Base-by-base conservation (phyloP, 1,140 invertebrate species). In the Drosophila nebulosa region DNA sequence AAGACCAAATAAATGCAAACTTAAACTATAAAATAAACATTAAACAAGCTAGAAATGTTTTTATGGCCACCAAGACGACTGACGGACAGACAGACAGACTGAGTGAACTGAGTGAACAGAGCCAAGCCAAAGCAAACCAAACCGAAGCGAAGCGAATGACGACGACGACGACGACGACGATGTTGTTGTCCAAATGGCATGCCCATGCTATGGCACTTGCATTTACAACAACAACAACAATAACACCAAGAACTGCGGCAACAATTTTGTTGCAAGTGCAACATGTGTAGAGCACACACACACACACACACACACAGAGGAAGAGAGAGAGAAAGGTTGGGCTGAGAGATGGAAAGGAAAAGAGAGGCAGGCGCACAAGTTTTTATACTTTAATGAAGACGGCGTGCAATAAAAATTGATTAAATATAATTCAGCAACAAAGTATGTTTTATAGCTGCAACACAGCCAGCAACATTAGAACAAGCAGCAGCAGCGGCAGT, bases 1-100 rank as follows among this genome's bases (percentile, higher is more conserved):
- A 89, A 81, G 85, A 79, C 78, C 85, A 89, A 85, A 86, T 90
- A 89, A 89, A 89, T 89, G 85, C 85, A 79, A 89, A 89, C 85
- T 90, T 89, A 81, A 89, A 89, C 85, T 89, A 89, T 89, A 89
- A 89, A 89, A 89, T 89, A 85, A 89, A 89, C 85, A 89, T 89
- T 89, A 89, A 89, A 86, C 86, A 89, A 90, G 80, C 78, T 89
- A 89, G 80, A 90, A 89, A 89, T 85, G 80, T 69, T 89, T 89
- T 89, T 89, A 89, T 90, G 74, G 60, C 85, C 76, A 64, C 79
- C 71, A 79, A 89, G 86, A 89, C 69, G 78, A 66, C 61, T 59
- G 66, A 27, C 52, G 26, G 30, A 60, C 64, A 42, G 36, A 36
- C n/a, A n/a, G n/a, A n/a, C n/a, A n/a, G n/a, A 42, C 39, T 42